Base-by-base conservation (phyloP, 1,140 invertebrate genomes). In the Aphidius gifuensis region DNA sequence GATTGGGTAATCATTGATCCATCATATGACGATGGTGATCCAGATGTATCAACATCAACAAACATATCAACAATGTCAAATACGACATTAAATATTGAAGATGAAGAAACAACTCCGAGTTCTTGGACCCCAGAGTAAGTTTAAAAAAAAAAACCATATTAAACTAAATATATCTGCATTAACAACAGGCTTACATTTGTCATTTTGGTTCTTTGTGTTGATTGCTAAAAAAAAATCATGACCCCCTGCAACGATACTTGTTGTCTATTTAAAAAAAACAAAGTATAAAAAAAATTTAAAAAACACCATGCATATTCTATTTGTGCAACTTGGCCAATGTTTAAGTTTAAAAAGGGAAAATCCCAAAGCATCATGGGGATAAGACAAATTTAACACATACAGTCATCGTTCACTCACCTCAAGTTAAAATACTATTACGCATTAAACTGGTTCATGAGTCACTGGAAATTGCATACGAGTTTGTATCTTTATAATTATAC, bases 61-160 rank as follows among this genome's bases (percentile, higher is more conserved):
- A 58, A 48, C 6, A 42, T 47, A 3, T 53, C 58, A 11, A 54
- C 64, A 39, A 46, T 58, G 8, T 16, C 54, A 1, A 47, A 50
- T 0, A 61, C 55, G 5, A 62, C 57, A 32, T 11, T 59, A 3
- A 47, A 61, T 45, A 61, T 64, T 32, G 55, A 68, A 23, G 59
- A 64, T 7, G 66, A 65, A 50, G 66, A 68, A 43, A 68, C 66
- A 4, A 68, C 50, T 43, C 64, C 63, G 11, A 68, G 66, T 55
- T 53, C 51, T 38, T 68, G 66, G 66, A 64, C 61, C 4, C 66
- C 66, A 5, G 66, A 64, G 66, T 68, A 60, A 68, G 53, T 64
- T 16, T 16, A 21, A 38, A 55, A 51, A 5, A 23, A 42, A 51
- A n/a, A 48, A 40, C 3, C 6, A 40, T 16, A 38, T 11, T 32